A percentile compares a stretch with the other conserved stretches of the same genome.
Conservation (phyloP, 2,113 vertebrate species). For the Marmota monax region DNA sequence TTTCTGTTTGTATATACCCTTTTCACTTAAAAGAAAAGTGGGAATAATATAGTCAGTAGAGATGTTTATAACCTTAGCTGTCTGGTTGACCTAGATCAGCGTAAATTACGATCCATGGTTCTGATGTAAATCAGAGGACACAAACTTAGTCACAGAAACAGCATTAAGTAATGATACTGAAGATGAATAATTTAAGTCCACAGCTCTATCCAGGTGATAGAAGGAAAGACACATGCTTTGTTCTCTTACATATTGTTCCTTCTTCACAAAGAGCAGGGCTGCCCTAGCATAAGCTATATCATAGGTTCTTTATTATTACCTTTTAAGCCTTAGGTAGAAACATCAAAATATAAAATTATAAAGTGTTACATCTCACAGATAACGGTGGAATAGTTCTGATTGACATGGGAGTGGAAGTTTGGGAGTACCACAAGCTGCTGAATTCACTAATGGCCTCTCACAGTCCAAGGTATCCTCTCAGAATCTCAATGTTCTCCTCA, state of each 20-base stretch:
- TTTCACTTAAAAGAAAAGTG: constrained; percentile 49
- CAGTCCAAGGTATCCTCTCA: not conserved
- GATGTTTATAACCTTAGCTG: not conserved
- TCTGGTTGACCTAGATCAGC: not conserved
- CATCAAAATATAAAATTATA: constrained; percentile 15
- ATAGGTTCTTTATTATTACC: not conserved
- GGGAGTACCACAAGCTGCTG: not conserved
- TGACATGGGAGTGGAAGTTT: not conserved
- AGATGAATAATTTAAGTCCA: not conserved
- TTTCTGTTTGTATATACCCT: constrained; percentile 22
- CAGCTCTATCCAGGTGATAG: not conserved
- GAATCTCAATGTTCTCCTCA: not conserved
- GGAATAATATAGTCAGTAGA: not conserved
- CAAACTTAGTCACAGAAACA: constrained; percentile 12
- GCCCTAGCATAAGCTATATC: not conserved
- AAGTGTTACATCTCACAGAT: not conserved
- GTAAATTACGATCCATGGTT: constrained; percentile 9
- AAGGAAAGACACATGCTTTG: not conserved
- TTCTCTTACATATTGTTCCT: not conserved
- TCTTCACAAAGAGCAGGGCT: not conserved
- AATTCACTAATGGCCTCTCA: not conserved
- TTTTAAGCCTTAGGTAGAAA: constrained; percentile 39
- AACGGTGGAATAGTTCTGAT: not conserved
- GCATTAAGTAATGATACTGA: not conserved
- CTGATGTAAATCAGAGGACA: constrained; percentile 32